These are phyloP conservation scores for Lasius fuliginosus DNA, from an alignment of 2,888 invertebrate species.

Conservation along the genomic window DNA sequence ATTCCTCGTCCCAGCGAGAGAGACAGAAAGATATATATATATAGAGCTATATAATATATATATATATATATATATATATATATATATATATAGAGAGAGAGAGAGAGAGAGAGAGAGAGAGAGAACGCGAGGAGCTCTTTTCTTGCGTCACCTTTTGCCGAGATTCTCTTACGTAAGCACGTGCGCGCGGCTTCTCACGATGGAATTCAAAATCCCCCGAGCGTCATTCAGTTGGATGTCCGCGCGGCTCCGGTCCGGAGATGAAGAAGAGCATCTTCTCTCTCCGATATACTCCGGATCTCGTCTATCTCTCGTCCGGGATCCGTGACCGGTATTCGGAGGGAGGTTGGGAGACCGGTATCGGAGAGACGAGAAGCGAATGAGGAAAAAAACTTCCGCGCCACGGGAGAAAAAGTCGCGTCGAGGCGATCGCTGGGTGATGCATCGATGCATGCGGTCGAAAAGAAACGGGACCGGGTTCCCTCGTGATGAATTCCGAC, in stretches of 20 bases:
- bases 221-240: slow-evolving; percentile 71
- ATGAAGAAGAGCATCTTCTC: slow-evolving; percentile 68
- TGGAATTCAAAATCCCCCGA: slow-evolving; percentile 76
- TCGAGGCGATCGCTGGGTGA: slow-evolving; percentile 62
- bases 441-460: slow-evolving; percentile 62
- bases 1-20: slow-evolving; percentile 26
- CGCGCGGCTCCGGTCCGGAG: slow-evolving; percentile 59
- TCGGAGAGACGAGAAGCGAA: slow-evolving; percentile 16
- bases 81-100: neutral
- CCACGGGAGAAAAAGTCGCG: slow-evolving; percentile 75
- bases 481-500: slow-evolving; percentile 65
- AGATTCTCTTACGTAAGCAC: slow-evolving; percentile 77
- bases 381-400: slow-evolving; percentile 61
- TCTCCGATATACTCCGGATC: slow-evolving; percentile 37
- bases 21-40: neutral
- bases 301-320: neutral
- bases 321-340: slow-evolving; percentile 49
- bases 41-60: too few relatives aligned
- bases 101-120: neutral
- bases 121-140: slow-evolving; percentile 53
- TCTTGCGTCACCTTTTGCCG: slow-evolving; percentile 70
- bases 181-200: slow-evolving; percentile 68
- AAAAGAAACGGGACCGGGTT: slow-evolving; percentile 61
- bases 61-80: too few relatives aligned
- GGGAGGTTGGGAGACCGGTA: slow-evolving; percentile 28